phyloP scores from a whole-genome alignment of 2,113 vertebrate species.

The Ranitomeya imitator region DNA sequence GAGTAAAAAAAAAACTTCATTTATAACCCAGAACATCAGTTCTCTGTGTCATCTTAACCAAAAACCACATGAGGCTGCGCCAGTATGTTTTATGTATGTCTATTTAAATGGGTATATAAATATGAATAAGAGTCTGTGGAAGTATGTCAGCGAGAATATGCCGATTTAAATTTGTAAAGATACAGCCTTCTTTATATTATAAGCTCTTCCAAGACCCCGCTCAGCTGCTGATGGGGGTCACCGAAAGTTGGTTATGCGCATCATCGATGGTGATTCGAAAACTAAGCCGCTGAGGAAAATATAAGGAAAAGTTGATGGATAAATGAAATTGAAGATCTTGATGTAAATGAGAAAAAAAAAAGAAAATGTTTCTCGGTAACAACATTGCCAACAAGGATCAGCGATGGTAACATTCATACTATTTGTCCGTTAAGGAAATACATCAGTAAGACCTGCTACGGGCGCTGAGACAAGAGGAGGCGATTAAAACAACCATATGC shows the following conservation, averaged over 20 bases:
- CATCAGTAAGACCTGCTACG: constrained; percentile 35
- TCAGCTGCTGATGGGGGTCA: neutral
- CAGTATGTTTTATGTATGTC: neutral
- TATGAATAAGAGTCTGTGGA: neutral
- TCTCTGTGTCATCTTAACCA: neutral
- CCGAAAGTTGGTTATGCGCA: neutral
- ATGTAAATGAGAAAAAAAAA: neutral
- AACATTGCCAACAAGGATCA: neutral
- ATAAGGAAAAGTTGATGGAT: neutral
- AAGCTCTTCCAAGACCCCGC: neutral
- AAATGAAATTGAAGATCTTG: neutral
- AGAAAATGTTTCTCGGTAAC: neutral
- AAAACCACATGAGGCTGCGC: neutral
- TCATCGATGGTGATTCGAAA: neutral
- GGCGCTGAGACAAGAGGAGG: constrained; percentile 22
- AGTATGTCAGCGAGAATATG: neutral
- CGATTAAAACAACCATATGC: constrained; percentile 32
- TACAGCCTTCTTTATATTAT: neutral
- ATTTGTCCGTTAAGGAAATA: constrained; percentile 38
- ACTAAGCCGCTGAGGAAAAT: neutral
- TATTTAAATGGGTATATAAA: neutral
- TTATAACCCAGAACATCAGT: neutral
- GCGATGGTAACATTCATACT: neutral
- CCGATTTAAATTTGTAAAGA: neutral
- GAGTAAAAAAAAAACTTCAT: neutral